phyloP scores from a whole-genome alignment of 2,888 invertebrate species.

The Allygus modestus region DNA sequence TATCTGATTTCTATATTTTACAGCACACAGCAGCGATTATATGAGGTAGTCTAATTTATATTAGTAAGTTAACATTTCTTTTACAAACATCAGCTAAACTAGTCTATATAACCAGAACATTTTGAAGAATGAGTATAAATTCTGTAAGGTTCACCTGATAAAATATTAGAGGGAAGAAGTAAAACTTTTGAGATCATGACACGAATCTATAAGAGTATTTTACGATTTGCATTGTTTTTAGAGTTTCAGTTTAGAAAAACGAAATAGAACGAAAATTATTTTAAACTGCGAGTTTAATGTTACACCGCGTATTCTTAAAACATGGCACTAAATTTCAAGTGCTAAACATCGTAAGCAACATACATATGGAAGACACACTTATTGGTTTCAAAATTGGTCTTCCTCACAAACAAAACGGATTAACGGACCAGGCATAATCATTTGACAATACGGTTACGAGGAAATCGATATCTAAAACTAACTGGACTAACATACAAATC shows the following conservation, averaged over 20 bases:
- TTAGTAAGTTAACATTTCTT: too few species aligned
- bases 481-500: conserved; percentile 49
- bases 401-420: conserved; percentile 31
- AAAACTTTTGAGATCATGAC: too few species aligned
- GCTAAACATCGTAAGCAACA: conserved; percentile 55
- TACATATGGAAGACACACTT: conserved; percentile 59
- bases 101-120: too few species aligned
- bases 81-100: too few species aligned
- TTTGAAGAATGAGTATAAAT: too few species aligned
- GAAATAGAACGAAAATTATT: background rate
- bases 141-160: too few species aligned
- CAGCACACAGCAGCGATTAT: too few species aligned
- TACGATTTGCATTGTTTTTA: background rate
- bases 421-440: background rate
- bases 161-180: too few species aligned
- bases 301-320: conserved; percentile 22
- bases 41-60: too few species aligned
- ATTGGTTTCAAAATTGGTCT: conserved; percentile 57
- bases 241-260: background rate
- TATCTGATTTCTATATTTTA: too few species aligned
- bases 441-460: background rate
- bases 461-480: conserved; percentile 46
- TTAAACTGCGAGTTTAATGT: background rate
- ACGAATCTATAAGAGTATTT: too few species aligned
- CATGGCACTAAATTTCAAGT: conserved; percentile 56